Evolutionary conservation across 64 coral and sea anemone genomes (phyloP), one percentile per base, ranked within the genome.

Genomic region (Acropora tenuis): DNA sequence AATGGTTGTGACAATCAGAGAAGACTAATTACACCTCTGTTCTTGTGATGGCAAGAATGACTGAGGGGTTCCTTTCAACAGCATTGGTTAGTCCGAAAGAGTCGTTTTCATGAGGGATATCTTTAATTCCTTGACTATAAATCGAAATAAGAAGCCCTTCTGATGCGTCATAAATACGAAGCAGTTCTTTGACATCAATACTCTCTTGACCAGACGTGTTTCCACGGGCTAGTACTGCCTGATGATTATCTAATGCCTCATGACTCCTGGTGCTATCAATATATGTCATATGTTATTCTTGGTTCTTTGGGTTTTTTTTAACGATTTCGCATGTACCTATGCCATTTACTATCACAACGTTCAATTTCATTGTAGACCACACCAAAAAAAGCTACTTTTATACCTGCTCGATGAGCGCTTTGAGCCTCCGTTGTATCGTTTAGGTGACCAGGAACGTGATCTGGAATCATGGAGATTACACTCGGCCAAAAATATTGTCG

Each of bases 41-140:
- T 47, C 12, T 48, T 5, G 78, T 73, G 44, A 90, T 90, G 76
- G 45, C 65, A 82, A 90, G 78, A 30, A 90, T 78, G 50, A 58
- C 6, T 41, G 89, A 90, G 3, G 65, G 78, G 43, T 71, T 20
- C 48, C 50, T 90, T 20, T 82, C 72, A 43, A 90, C 6, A 82
- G 82, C 46, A 73, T 20, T 50, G 4, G 49, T 53, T 16, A 53
- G 17, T 19, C 49, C 53, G 1, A 90, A n/a, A 41, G 11, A 42
- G 57, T 4, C 60, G 15, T 84, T 7, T 84, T 6, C n/a, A 0
- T 59, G 41, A 19, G n/a, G 17, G 1, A 49, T 10, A 17, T 66
- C 41, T 90, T 90, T 7, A 90, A 90, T 90, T 81, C 89, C 89
- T 73, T 84, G 19, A 43, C 68, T 84, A 41, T 84, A 42, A 4